phyloP scores from a whole-genome alignment of 1,140 invertebrate species.

The Penaeus indicus region DNA sequence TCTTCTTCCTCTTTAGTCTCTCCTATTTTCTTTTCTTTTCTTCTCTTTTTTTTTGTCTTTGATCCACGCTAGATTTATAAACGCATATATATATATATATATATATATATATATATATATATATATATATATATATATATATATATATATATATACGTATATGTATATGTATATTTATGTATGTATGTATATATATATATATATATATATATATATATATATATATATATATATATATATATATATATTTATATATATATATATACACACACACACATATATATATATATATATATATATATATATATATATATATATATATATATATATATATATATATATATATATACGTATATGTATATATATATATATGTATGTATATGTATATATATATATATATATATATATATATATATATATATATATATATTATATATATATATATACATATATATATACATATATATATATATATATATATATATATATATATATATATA shows the following conservation, averaged over 20 bases:
- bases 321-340: not conserved
- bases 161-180: too few species aligned
- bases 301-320: not conserved
- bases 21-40: too few species aligned
- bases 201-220: slow-evolving; percentile 8
- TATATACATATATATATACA: slow-evolving; percentile 19
- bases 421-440: slow-evolving; percentile 22
- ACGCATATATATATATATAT: too few species aligned
- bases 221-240: slow-evolving; percentile 19
- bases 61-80: too few species aligned
- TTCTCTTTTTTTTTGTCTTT: too few species aligned
- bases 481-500: slow-evolving; percentile 30
- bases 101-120: too few species aligned
- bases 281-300: not conserved
- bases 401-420: slow-evolving; percentile 18
- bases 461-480: slow-evolving; percentile 7
- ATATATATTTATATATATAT: not conserved
- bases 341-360: not conserved
- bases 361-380: slow-evolving; percentile 4
- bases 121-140: too few species aligned
- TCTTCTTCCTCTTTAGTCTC: too few species aligned
- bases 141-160: too few species aligned
- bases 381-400: slow-evolving; percentile 22
- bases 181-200: not conserved
- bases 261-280: not conserved